A percentile compares a stretch with the other conserved stretches of the same genome.
Evolutionary conservation across 2,113 vertebrate species (phyloP).

Genomic region (Ciconia maguari): DNA sequence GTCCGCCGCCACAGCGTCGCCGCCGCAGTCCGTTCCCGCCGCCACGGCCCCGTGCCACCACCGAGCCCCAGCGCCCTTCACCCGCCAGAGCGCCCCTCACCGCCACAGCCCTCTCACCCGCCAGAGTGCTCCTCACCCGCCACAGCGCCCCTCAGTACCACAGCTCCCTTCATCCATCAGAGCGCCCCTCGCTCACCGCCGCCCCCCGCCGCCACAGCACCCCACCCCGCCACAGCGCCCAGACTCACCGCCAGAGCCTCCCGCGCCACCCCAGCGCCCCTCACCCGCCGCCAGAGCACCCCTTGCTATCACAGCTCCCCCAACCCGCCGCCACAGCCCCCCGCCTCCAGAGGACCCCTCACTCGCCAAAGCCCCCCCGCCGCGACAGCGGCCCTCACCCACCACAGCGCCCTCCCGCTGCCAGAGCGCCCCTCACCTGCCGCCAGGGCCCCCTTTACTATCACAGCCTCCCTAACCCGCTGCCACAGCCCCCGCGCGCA

Average conservation of each 20-base stretch:
- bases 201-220: background rate
- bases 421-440: background rate
- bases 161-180: background rate
- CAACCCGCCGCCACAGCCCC: background rate
- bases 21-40: background rate
- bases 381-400: background rate
- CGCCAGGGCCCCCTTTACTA: background rate
- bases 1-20: background rate
- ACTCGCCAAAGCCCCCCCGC: background rate
- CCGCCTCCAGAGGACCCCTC: background rate
- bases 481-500: background rate
- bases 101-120: background rate
- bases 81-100: background rate
- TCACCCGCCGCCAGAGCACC: background rate
- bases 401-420: background rate
- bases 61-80: too few species aligned
- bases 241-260: background rate
- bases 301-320: background rate
- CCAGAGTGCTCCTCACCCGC: too few species aligned
- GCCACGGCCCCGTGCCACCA: background rate
- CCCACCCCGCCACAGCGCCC: background rate
- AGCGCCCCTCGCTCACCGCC: background rate
- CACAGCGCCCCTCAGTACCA: background rate
- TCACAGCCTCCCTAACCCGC: background rate
- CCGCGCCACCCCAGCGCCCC: background rate